A percentile compares a stretch with the other conserved stretches of the same genome.
phyloP scores from a whole-genome alignment of 53 echinoderm and acorn worm species.

The Patiria pectinifera region DNA sequence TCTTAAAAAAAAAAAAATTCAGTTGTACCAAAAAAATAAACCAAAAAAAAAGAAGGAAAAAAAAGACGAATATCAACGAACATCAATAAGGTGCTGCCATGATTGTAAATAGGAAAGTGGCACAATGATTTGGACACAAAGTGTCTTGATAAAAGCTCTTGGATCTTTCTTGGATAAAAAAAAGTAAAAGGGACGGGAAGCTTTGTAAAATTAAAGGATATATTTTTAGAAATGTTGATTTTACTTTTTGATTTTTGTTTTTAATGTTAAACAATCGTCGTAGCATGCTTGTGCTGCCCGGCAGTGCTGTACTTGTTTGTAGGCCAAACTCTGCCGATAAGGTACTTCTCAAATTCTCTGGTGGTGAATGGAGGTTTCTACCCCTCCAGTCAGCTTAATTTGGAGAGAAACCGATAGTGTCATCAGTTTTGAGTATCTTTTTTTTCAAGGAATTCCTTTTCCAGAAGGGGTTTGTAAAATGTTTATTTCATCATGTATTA shows the following conservation, averaged over 20 bases:
- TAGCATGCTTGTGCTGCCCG: background rate
- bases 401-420: no score
- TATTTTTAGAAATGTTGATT: slow-evolving; percentile 56
- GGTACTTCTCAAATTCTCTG: background rate
- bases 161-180: slow-evolving; percentile 8
- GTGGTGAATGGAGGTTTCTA: background rate
- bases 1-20: slow-evolving; percentile 25
- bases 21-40: slow-evolving; percentile 13
- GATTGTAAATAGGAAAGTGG: slow-evolving; percentile 45
- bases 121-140: slow-evolving; percentile 25
- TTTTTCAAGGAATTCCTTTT: no score
- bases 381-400: no score
- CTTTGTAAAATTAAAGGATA: slow-evolving; percentile 42
- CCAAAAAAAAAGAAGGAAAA: background rate
- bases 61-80: background rate
- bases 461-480: no score
- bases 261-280: background rate
- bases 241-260: slow-evolving; percentile 48
- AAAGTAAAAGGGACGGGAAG: background rate
- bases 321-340: background rate
- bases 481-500: no score
- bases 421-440: no score
- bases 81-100: slow-evolving; percentile 49
- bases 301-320: background rate
- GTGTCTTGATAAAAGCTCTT: background rate